phyloP scores from a whole-genome alignment of 2,113 vertebrate genomes.

The Labeo rohita region DNA sequence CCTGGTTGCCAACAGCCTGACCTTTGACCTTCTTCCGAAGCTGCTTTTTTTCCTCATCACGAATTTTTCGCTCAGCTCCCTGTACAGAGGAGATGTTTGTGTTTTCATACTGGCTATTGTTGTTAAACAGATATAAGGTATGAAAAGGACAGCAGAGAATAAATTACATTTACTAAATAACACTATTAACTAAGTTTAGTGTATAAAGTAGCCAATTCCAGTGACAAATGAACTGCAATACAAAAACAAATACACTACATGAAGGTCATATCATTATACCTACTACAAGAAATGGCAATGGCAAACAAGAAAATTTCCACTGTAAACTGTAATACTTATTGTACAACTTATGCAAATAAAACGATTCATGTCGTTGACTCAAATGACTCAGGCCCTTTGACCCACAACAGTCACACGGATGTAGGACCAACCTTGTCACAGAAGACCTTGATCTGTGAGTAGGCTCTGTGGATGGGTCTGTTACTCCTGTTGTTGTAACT shows the following conservation, averaged over 20 bases:
- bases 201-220: background rate
- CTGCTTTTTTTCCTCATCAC: slow-evolving; percentile 95
- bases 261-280: background rate
- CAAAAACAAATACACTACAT: background rate
- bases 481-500: slow-evolving; percentile 99
- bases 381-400: background rate
- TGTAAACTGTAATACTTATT: background rate
- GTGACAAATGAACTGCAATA: background rate
- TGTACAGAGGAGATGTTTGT: slow-evolving; percentile 58
- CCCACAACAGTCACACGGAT: background rate
- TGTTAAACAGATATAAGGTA: background rate
- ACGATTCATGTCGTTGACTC: background rate
- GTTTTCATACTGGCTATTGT: background rate
- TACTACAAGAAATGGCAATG: background rate
- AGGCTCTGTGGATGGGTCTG: slow-evolving; percentile 94
- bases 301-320: background rate
- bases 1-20: slow-evolving; percentile 64
- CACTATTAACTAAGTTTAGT: background rate
- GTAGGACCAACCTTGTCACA: slow-evolving; percentile 90
- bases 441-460: slow-evolving; percentile 98
- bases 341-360: background rate
- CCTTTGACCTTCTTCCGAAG: slow-evolving; percentile 93
- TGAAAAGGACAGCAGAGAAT: background rate
- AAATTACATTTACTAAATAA: background rate
- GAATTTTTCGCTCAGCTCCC: slow-evolving; percentile 97